Evolutionary conservation across 2,888 invertebrate species (phyloP), one percentile per base, ranked within the genome.

Genomic region (Drosophila merina): DNA sequence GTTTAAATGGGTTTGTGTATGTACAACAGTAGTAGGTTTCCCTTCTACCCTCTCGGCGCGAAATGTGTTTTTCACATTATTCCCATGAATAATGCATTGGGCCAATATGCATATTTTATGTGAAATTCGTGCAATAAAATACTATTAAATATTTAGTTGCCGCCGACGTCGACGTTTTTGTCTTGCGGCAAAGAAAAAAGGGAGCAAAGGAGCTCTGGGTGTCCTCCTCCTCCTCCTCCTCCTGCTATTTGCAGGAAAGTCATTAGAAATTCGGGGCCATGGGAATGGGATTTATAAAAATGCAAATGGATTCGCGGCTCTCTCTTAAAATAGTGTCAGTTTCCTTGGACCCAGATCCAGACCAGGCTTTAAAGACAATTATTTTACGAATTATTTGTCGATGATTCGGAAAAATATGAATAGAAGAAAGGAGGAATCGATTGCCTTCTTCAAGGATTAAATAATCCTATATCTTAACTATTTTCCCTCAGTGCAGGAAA

Each of bases 111-210:
- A 90, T 90, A 90, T 89, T 90, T 90, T 89, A 90, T 89, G 85
- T 88, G 87, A 88, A 90, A 85, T 89, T 90, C 89, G 86, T 90
- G 90, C 89, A 90, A 90, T 89, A 89, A 90, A 90, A 90, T 90
- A 88, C 88, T 89, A 90, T 90, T 90, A 90, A 90, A 90, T 90
- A 90, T 90, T 90, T 89, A 90, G 88, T 90, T 89, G 81, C 82
- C 79, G 74, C 59, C 71, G 64, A 48, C 59, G 77, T 52, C 71
- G 70, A 42, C 49, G 71, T 51, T 50, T 50, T 40, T 67, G 68
- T 68, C 58, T 67, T 67, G 67, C 47, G 47, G 40, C 50, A 48
- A 52, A 48, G 31, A 49, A 25, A 59, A 49, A 26, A 33, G 36
- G 14, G 26, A 28, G 38, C 14, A 26, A 33, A 45, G 48, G 33